Evolutionary conservation across 92 coral and sea anemone species (phyloP).

Genomic region (Paragorgia papillata): DNA sequence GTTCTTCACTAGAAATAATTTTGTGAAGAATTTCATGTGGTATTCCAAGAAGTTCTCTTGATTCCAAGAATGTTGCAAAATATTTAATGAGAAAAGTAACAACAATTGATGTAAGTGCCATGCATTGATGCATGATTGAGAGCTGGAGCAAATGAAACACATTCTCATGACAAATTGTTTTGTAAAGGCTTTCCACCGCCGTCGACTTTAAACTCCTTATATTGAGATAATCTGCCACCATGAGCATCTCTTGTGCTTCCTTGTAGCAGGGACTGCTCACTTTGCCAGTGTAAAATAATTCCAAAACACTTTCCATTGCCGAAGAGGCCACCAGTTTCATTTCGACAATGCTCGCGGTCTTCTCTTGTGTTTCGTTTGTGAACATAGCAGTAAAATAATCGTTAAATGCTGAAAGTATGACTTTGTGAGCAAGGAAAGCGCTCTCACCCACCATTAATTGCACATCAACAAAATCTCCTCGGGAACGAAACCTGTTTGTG

Average conservation of each 20-base stretch:
- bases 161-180: slow-evolving; percentile 76
- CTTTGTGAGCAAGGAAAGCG: slow-evolving; percentile 70
- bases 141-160: slow-evolving; percentile 80
- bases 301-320: slow-evolving; percentile 78
- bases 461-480: slow-evolving; percentile 77
- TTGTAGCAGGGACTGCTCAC: slow-evolving; percentile 72
- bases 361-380: slow-evolving; percentile 79
- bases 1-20: slow-evolving; percentile 81
- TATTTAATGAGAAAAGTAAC: slow-evolving; percentile 81
- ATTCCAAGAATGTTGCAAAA: slow-evolving; percentile 76
- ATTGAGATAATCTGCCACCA: slow-evolving; percentile 78
- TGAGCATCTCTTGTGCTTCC: slow-evolving; percentile 75
- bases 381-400: slow-evolving; percentile 89
- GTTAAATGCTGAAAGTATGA: slow-evolving; percentile 87
- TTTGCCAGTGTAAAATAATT: slow-evolving; percentile 88
- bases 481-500: slow-evolving; percentile 58
- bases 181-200: slow-evolving; percentile 79
- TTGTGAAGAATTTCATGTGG: slow-evolving; percentile 72
- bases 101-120: slow-evolving; percentile 79
- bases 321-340: slow-evolving; percentile 76
- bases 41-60: slow-evolving; percentile 72
- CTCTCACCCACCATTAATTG: slow-evolving; percentile 65
- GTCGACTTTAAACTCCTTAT: slow-evolving; percentile 82
- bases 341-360: slow-evolving; percentile 68
- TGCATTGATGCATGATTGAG: slow-evolving; percentile 80